Base-by-base conservation (phyloP, 2,797 vertebrate species). In the Platalea minor region DNA sequence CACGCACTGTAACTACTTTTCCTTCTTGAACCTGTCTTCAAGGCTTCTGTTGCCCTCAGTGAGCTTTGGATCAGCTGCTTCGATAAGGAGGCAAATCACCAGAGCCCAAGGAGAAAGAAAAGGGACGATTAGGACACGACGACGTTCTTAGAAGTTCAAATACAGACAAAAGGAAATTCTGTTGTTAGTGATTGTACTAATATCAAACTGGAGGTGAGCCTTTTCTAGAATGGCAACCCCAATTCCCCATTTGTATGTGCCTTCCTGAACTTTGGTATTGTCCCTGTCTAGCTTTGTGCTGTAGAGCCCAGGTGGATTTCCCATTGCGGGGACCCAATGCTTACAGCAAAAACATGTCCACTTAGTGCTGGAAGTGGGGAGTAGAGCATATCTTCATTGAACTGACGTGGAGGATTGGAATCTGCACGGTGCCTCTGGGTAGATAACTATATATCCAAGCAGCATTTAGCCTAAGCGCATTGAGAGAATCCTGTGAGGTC, bases 251-350 rank as follows among this genome's bases (percentile, higher is more conserved):
- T 11, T 41, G 10, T 23, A 13, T 35, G 25, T 33, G 16, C 33
- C 35, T n/a, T 61, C n/a, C 70, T 73, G 81, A 79, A 37, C 33
- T 41, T 79, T 13, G 37, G 14, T 19, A 3, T 31, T 50, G 24
- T 50, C 43, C 13, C 1, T 50, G 57, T 39, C 33, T 64, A 39
- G 21, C 35, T 88, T 76, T 77, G 43, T 51, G 14, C 43, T 54
- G 6, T 13, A 17, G 9, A 79, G 19, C 5, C 39, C 39, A 10
- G 9, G 24, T 19, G n/a, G 75, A 46, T 84, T 89, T 64, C 23
- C 18, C 69, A 0, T 29, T 78, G 33, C 3, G 8, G 45, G 14
- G 31, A 57, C 11, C 5, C 48, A 41, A 2, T 4, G 25, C 4
- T 56, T 67, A 74, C n/a, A 53, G 16, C 3, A 12, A 60, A 56